These are phyloP conservation scores for Rhegmatorhina hoffmannsi DNA, from an alignment of 2,113 vertebrate species.

Conservation along the genomic window DNA sequence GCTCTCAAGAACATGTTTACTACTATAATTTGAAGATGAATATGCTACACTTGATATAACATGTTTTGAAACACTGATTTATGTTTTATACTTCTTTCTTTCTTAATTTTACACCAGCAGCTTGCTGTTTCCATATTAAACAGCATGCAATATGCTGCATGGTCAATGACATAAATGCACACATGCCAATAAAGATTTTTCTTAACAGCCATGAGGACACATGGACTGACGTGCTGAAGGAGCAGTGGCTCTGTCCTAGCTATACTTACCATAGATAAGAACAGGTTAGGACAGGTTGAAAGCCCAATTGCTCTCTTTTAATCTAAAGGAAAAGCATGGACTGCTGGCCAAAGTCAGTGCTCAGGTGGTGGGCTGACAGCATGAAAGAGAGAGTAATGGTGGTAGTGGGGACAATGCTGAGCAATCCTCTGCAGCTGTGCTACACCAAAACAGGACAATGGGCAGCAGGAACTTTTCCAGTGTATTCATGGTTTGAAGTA, in stretches of 20 bases:
- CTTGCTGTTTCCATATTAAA: background rate
- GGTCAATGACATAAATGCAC: background rate
- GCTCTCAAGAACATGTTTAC: background rate
- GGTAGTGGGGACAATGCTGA: background rate
- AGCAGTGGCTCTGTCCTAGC: background rate
- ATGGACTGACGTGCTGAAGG: fast-evolving
- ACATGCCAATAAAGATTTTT: background rate
- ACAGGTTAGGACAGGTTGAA: background rate
- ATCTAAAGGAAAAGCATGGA: background rate
- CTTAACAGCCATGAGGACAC: background rate
- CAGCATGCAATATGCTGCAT: background rate
- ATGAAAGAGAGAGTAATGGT: background rate
- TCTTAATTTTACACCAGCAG: background rate
- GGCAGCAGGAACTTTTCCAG: background rate
- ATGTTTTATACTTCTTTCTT: background rate
- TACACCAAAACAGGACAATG: background rate
- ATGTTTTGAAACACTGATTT: background rate
- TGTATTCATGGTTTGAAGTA: background rate
- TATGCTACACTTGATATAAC: background rate
- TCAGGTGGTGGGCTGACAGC: background rate
- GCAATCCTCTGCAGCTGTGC: background rate
- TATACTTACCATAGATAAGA: background rate
- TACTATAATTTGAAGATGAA: background rate
- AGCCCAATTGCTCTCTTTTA: background rate
- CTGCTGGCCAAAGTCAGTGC: background rate